Percentiles rank a stretch among this genome's conserved stretches.
Evolutionary conservation across 2,113 vertebrate genomes (phyloP).

Genomic region (Oncorhynchus clarkii): DNA sequence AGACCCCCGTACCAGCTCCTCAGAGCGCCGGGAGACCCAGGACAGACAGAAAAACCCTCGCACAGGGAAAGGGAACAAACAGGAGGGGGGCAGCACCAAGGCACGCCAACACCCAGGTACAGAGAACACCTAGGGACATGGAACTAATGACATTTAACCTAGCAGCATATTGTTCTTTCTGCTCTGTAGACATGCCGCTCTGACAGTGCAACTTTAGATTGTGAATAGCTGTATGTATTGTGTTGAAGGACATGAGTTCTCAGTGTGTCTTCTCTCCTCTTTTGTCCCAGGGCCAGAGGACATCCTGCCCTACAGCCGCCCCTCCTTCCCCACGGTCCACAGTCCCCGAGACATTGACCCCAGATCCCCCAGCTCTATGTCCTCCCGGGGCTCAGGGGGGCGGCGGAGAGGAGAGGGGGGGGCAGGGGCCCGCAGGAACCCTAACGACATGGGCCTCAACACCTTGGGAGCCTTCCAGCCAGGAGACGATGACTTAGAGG

Average conservation of each 20-base stretch:
- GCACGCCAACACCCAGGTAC: conserved; percentile 87
- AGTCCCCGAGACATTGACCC: conserved; percentile 85
- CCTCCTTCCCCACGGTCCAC: conserved; percentile 93
- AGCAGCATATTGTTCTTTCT: neutral
- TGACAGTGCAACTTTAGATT: too few species aligned
- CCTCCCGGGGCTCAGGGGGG: conserved; percentile 94
- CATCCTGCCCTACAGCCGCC: conserved; percentile 94
- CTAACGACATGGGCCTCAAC: conserved; percentile 82
- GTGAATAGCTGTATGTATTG: neutral
- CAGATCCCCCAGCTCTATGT: conserved; percentile 97
- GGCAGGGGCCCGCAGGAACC: conserved; percentile 82
- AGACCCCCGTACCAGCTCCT: conserved; percentile 82
- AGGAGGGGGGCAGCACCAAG: conserved; percentile 83
- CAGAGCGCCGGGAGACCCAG: conserved; percentile 83
- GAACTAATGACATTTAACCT: neutral
- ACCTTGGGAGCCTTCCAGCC: conserved; percentile 87
- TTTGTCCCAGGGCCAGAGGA: conserved; percentile 78
- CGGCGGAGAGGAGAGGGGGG: conserved; percentile 84
- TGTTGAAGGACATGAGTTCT: neutral
- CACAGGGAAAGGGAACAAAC: conserved; percentile 77
- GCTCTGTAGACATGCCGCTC: too few species aligned
- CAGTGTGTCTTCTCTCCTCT: conserved; percentile 1
- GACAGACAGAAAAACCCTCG: conserved; percentile 78
- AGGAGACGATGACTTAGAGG: conserved; percentile 93
- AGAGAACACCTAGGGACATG: neutral